Evolutionary conservation across 2,113 vertebrate genomes (phyloP).

Genomic region (Montifringilla adamsi): DNA sequence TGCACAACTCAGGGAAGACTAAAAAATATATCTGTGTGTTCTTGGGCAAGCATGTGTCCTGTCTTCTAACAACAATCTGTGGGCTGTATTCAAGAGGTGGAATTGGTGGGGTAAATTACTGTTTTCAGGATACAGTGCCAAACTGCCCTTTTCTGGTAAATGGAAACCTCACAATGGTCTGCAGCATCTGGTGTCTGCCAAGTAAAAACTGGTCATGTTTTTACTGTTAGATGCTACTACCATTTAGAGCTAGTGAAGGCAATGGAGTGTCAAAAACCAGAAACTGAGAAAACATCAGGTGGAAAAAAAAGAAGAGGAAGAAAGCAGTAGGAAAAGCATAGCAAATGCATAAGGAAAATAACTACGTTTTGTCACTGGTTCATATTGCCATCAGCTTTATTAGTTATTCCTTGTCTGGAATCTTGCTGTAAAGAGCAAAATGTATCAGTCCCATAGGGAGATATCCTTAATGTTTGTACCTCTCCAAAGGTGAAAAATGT

Average conservation of each 20-base stretch:
- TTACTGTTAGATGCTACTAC: background rate
- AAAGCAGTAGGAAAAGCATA: background rate
- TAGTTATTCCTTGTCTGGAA: background rate
- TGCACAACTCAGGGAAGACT: background rate
- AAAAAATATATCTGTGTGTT: background rate
- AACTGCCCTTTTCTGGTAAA: background rate
- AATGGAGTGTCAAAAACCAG: background rate
- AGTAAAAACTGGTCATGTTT: background rate
- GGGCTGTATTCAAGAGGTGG: background rate
- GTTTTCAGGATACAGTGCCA: background rate
- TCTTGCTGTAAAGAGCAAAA: background rate
- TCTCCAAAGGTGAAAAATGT: background rate
- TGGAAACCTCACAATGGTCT: background rate
- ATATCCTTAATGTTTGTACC: background rate
- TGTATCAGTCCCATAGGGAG: fast-evolving
- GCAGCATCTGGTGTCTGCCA: background rate
- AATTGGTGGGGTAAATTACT: background rate
- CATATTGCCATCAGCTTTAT: background rate
- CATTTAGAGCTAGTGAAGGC: background rate
- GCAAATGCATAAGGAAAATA: background rate
- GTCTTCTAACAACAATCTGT: background rate
- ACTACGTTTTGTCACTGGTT: background rate
- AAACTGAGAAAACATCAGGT: background rate
- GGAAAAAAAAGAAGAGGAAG: background rate
- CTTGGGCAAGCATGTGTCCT: background rate